Evolutionary conservation across 2,888 invertebrate species (phyloP).

Genomic region (Aphrophora alni): DNA sequence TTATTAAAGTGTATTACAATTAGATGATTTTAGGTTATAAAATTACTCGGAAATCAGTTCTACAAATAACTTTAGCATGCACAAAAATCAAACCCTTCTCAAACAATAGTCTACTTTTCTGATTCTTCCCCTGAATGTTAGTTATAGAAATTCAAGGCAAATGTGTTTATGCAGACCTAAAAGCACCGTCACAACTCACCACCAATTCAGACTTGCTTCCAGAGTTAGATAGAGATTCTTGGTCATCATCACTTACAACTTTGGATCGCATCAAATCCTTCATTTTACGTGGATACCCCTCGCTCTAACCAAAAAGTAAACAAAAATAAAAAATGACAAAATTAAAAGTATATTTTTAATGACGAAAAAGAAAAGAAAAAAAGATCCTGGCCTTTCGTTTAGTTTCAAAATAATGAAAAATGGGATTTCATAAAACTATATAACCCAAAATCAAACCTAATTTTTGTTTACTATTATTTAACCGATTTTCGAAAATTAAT

Average conservation of each 20-base stretch:
- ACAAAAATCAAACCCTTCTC: not conserved
- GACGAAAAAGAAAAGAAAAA: constrained; percentile 50
- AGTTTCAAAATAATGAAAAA: constrained; percentile 59
- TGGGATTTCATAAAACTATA: not conserved
- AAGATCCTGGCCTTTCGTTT: constrained; percentile 39
- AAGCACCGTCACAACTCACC: constrained; percentile 28
- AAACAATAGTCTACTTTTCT: not conserved
- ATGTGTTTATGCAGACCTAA: not conserved
- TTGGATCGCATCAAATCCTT: constrained; percentile 69
- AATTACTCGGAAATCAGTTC: not conserved
- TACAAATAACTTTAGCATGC: not conserved
- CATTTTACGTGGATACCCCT: constrained; percentile 83
- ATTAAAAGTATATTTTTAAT: constrained; percentile 49
- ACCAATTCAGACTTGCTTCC: constrained; percentile 34
- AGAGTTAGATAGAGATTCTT: constrained; percentile 28
- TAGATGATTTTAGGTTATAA: too few relatives aligned
- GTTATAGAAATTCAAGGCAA: not conserved
- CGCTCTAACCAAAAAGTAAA: constrained; percentile 62
- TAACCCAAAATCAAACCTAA: not conserved
- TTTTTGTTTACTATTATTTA: too few relatives aligned
- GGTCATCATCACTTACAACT: constrained; percentile 25
- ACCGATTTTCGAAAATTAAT: too few relatives aligned
- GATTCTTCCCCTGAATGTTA: not conserved
- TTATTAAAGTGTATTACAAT: too few relatives aligned
- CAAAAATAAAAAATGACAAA: constrained; percentile 49